Percentiles rank a stretch among this genome's conserved stretches.
Conservation (phyloP, 2,113 vertebrate species). For the Notothenia rossii region DNA sequence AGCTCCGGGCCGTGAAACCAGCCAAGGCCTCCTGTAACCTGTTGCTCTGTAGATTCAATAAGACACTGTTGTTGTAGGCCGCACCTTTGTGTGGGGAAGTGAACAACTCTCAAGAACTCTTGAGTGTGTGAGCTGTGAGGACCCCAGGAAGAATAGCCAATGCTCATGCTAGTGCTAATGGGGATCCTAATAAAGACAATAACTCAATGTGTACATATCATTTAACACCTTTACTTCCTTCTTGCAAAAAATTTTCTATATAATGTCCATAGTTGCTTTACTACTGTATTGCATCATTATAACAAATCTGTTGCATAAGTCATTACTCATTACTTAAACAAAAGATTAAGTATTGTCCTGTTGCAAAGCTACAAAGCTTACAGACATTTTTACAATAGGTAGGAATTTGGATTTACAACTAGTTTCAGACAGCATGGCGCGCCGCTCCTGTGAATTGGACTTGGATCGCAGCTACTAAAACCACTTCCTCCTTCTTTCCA, state of each 20-base stretch:
- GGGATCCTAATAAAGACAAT: no score
- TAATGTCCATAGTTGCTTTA: neutral
- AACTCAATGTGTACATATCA: neutral
- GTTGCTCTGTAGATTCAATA: constrained; percentile 37
- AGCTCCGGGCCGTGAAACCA: constrained; percentile 42
- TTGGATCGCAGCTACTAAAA: constrained; percentile 18
- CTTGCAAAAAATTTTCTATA: neutral
- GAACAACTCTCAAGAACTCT: constrained; percentile 2
- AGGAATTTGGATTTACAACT: constrained; percentile 4
- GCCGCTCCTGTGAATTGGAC: constrained; percentile 17
- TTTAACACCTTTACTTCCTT: constrained; percentile 5
- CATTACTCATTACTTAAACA: neutral
- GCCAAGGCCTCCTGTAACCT: constrained; percentile 29
- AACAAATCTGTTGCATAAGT: neutral
- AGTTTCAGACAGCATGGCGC: neutral
- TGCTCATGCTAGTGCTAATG: no score
- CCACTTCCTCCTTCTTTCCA: constrained; percentile 6
- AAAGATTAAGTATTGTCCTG: neutral
- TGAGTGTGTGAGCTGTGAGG: no score
- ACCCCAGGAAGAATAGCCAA: no score
- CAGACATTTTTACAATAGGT: neutral
- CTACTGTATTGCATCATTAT: neutral
- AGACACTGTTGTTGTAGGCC: constrained; percentile 29
- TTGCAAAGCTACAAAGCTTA: neutral
- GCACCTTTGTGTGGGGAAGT: constrained; percentile 35